phyloP scores from a whole-genome alignment of 2,797 vertebrate species.

The Sylvia borin region DNA sequence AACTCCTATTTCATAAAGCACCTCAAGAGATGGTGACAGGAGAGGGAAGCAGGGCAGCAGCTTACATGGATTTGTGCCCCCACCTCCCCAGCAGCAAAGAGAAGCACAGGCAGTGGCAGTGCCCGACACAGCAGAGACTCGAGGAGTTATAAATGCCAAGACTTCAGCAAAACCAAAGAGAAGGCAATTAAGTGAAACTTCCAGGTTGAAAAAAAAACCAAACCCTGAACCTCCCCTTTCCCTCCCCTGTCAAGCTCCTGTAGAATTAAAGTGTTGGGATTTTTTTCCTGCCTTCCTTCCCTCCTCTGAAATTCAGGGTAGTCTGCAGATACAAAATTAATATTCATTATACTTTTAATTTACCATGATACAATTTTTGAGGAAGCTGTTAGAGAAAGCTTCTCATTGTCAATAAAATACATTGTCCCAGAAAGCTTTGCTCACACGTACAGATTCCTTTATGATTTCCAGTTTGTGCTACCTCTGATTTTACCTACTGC shows the following conservation, averaged over 20 bases:
- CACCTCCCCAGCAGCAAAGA: neutral
- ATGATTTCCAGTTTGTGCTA: neutral
- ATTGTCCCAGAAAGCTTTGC: neutral
- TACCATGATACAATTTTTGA: neutral
- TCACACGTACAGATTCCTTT: neutral
- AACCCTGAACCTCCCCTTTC: accelerated
- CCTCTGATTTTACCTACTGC: neutral
- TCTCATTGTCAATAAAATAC: neutral
- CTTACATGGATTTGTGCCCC: neutral
- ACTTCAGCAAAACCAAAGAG: neutral
- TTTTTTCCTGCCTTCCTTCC: neutral
- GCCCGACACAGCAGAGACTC: neutral
- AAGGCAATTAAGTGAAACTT: constrained; percentile 10
- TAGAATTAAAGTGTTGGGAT: neutral
- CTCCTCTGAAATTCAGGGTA: neutral
- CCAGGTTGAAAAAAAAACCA: neutral
- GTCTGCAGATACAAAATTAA: neutral
- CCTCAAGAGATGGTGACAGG: constrained; percentile 24
- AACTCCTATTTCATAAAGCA: constrained; percentile 22
- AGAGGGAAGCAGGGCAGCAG: constrained; percentile 11
- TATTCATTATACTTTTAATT: neutral
- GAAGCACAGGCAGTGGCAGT: neutral
- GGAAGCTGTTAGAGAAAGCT: neutral
- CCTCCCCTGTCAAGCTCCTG: too few relatives aligned
- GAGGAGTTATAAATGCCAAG: neutral